These are phyloP conservation scores for Myioborus miniatus DNA, from an alignment of 2,797 vertebrate genomes.

Conservation along the genomic window DNA sequence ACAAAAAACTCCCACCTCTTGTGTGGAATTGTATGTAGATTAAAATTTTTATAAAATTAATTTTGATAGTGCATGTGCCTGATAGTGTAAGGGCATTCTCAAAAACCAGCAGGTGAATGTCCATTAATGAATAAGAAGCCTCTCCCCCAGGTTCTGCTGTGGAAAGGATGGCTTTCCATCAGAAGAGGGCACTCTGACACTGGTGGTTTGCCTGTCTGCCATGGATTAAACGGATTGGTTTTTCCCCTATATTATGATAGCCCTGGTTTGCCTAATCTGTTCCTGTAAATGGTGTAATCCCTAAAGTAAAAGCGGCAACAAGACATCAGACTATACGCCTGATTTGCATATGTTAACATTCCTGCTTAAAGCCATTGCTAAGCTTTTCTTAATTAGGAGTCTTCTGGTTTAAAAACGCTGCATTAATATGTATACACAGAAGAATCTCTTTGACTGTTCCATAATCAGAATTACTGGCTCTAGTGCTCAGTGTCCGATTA, in stretches of 20 bases:
- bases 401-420: conserved; percentile 66
- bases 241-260: background rate
- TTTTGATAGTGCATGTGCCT: background rate
- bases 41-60: background rate
- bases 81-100: background rate
- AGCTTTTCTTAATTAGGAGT: conserved; percentile 74
- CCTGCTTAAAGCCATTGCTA: conserved; percentile 71
- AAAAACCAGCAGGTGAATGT: background rate
- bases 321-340: conserved; percentile 60
- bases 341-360: conserved; percentile 74
- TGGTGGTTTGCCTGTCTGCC: background rate
- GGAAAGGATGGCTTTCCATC: background rate
- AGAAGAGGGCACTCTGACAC: conserved; percentile 66
- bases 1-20: accelerated
- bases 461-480: conserved; percentile 58
- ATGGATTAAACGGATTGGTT: background rate
- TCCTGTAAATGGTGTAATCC: conserved; percentile 71
- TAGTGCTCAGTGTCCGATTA: conserved; percentile 43
- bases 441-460: conserved; percentile 51
- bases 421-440: conserved; percentile 71
- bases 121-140: background rate
- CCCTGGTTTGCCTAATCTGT: conserved; percentile 64
- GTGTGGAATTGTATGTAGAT: background rate
- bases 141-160: background rate
- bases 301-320: conserved; percentile 51